Conservation (phyloP, 2,113 vertebrate species). For the Otus sunia region DNA sequence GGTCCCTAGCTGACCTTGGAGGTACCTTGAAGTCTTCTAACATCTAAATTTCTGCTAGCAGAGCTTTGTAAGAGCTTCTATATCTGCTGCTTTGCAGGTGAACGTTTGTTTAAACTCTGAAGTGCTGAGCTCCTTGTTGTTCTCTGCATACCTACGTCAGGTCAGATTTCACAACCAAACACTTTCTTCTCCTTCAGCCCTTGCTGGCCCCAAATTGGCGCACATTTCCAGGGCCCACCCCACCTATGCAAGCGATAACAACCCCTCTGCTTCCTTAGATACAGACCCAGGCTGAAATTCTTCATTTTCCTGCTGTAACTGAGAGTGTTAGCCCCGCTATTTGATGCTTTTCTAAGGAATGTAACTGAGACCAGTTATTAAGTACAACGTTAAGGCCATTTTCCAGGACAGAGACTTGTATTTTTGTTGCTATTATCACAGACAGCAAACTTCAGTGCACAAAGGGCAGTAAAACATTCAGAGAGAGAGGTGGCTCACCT, state of each 20-base stretch:
- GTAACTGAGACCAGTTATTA: neutral
- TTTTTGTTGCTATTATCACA: neutral
- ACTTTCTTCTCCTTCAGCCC: neutral
- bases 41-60: neutral
- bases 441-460: neutral
- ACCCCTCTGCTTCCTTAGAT: neutral
- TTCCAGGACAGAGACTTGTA: neutral
- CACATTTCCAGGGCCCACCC: neutral
- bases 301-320: neutral
- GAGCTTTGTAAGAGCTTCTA: neutral
- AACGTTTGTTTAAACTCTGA: neutral
- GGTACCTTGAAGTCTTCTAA: neutral
- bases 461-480: neutral
- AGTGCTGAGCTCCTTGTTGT: neutral
- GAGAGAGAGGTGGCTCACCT: neutral
- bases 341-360: neutral
- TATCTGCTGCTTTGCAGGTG: neutral
- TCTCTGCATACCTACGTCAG: neutral
- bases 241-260: neutral
- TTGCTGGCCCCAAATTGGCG: neutral
- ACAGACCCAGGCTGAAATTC: neutral
- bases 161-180: neutral
- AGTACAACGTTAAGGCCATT: neutral
- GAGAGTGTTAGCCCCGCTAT: neutral
- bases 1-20: neutral